Conservation (phyloP, 2,797 vertebrate species). For the Myoxocephalus aenaeus region DNA sequence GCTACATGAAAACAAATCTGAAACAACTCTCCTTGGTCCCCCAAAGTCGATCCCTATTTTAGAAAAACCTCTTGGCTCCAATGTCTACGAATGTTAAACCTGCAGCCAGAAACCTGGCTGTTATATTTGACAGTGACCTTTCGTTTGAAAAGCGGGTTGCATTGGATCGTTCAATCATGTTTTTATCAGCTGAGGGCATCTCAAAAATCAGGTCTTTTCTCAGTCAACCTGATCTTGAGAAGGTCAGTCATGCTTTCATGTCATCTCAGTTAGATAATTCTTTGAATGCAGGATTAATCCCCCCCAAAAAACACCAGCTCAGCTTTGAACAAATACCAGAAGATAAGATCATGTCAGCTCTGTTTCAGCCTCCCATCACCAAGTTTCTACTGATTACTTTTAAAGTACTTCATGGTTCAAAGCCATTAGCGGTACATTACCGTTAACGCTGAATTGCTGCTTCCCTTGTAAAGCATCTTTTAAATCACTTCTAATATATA, state of each 20-base stretch:
- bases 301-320: neutral
- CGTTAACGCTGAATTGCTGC: too few relatives aligned
- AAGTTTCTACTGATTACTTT: neutral
- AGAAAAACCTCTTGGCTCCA: neutral
- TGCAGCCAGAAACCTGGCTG: neutral
- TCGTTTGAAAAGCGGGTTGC: neutral
- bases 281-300: neutral
- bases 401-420: neutral
- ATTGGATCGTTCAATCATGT: neutral
- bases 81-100: neutral
- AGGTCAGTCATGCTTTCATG: neutral
- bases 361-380: neutral
- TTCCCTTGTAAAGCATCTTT: too few relatives aligned
- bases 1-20: neutral
- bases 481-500: too few relatives aligned
- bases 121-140: conserved; percentile 1
- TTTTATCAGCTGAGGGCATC: neutral
- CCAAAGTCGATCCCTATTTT: neutral
- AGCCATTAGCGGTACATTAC: too few relatives aligned
- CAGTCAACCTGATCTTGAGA: neutral
- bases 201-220: neutral
- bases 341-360: neutral
- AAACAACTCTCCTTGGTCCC: neutral
- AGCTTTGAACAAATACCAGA: neutral
- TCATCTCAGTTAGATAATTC: neutral